Conservation (phyloP, 64 coral and sea anemone genomes). For the Stylophora pistillata region DNA sequence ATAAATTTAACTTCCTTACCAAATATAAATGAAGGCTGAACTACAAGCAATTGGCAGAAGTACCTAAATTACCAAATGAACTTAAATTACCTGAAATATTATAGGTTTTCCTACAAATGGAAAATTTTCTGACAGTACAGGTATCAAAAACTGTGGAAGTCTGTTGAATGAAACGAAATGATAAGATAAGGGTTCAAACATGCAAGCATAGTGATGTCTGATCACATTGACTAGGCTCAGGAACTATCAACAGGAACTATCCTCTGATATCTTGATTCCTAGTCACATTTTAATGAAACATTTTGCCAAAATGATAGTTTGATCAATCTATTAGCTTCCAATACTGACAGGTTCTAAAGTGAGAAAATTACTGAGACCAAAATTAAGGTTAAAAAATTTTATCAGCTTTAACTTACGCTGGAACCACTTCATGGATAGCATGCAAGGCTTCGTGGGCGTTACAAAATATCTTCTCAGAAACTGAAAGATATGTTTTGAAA, state of each 20-base stretch:
- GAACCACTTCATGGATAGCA: slow-evolving; percentile 75
- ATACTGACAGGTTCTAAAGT: too few species aligned
- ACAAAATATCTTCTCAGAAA: slow-evolving; percentile 62
- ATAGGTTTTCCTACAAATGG: slow-evolving; percentile 85
- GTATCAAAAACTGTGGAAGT: slow-evolving; percentile 79
- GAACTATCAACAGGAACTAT: too few species aligned
- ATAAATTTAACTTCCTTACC: neutral
- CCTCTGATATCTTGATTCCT: too few species aligned
- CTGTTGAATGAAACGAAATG: slow-evolving; percentile 37
- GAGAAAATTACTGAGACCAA: too few species aligned
- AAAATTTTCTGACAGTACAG: slow-evolving; percentile 76
- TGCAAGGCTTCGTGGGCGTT: slow-evolving; percentile 81
- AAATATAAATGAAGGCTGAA: neutral
- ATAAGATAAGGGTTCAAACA: neutral
- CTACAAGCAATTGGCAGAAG: neutral
- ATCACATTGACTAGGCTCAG: too few species aligned
- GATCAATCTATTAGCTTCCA: too few species aligned
- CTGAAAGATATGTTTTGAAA: slow-evolving; percentile 27
- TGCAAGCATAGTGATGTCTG: neutral
- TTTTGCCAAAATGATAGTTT: too few species aligned
- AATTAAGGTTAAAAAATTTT: neutral
- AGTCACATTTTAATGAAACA: too few species aligned
- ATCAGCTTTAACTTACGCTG: slow-evolving; percentile 73
- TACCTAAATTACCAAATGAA: neutral
- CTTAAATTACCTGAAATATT: slow-evolving; percentile 59